These are phyloP conservation scores for Crotalus viridis DNA, from an alignment of 2,113 vertebrate species.

Conservation along the genomic window DNA sequence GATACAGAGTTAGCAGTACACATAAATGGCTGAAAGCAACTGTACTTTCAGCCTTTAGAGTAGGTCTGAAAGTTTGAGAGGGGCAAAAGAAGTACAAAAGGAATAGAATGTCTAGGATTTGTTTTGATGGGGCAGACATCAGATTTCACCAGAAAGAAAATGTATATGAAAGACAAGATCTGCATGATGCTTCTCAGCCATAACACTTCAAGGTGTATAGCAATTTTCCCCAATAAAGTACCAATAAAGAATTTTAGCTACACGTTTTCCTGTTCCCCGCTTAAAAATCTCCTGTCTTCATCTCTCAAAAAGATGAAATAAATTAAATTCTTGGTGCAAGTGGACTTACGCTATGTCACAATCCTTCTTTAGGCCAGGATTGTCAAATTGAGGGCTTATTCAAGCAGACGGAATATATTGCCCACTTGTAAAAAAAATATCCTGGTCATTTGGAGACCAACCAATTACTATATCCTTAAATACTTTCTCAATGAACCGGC, in stretches of 20 bases:
- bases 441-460: background rate
- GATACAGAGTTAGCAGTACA: constrained; percentile 21
- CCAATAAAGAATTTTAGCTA: background rate
- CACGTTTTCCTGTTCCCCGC: background rate
- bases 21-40: background rate
- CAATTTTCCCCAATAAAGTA: background rate
- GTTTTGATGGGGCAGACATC: background rate
- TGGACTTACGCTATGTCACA: background rate
- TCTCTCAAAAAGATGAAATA: background rate
- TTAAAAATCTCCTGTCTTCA: background rate
- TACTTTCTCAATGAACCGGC: background rate
- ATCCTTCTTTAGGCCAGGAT: background rate
- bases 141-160: background rate
- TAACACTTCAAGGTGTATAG: background rate
- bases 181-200: background rate
- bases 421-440: background rate
- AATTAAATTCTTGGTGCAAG: background rate
- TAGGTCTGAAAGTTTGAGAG: background rate
- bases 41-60: background rate
- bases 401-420: background rate
- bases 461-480: background rate
- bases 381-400: background rate
- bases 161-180: background rate
- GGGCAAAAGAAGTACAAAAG: background rate
- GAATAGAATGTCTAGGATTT: background rate